Percentiles rank a stretch among this genome's conserved stretches.
Evolutionary conservation across 1,140 invertebrate genomes (phyloP).

Genomic region (Pogonognathellus flavescens): DNA sequence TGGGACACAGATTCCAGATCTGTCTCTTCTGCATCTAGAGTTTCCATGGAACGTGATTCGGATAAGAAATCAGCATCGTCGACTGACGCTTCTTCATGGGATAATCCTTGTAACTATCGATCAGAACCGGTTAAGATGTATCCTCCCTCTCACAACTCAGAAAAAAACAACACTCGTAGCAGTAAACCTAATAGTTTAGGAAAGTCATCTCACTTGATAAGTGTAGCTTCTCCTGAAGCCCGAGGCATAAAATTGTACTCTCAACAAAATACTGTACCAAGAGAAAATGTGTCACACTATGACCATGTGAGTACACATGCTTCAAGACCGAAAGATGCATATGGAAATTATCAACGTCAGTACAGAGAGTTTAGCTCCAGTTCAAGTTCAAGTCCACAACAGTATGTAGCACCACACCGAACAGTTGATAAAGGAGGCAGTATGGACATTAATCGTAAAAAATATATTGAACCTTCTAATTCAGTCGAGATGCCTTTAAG

Average conservation of each 20-base stretch:
- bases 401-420: background rate
- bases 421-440: background rate
- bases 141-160: background rate
- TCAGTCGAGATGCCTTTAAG: background rate
- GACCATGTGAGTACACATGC: background rate
- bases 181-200: background rate
- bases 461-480: constrained; percentile 1
- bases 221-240: background rate
- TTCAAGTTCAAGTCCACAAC: constrained; percentile 22
- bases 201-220: background rate
- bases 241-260: constrained; percentile 21
- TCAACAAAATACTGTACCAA: background rate
- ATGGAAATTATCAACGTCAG: background rate
- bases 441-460: background rate
- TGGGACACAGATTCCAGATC: constrained; percentile 24
- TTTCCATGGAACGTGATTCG: background rate
- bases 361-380: background rate
- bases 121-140: background rate
- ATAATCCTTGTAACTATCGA: background rate
- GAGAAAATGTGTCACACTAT: background rate
- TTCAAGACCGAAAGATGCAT: background rate
- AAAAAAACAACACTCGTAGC: background rate
- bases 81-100: constrained; percentile 34
- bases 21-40: background rate
- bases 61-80: constrained; percentile 44